These are phyloP conservation scores for Dryococelus australis DNA, from an alignment of 2,888 invertebrate genomes.

Conservation along the genomic window DNA sequence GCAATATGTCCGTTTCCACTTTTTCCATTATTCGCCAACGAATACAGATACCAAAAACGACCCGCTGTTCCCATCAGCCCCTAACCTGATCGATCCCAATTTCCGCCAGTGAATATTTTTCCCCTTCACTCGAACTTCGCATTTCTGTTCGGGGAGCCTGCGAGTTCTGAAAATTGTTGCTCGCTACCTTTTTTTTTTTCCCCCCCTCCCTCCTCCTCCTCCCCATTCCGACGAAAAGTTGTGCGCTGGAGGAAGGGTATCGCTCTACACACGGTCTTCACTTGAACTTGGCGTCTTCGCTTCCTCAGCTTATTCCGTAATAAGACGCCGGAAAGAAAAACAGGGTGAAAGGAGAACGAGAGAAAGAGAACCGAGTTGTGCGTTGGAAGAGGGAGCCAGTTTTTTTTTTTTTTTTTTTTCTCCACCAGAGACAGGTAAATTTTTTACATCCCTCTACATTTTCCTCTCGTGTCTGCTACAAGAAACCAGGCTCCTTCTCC, in stretches of 20 bases:
- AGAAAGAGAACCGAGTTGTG: not conserved
- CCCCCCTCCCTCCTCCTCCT: too few species aligned
- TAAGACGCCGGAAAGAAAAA: not conserved
- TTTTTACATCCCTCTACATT: slow-evolving; percentile 1
- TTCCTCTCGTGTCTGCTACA: not conserved
- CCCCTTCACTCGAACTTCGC: not conserved
- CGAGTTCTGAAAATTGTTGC: too few species aligned
- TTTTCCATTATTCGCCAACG: too few species aligned
- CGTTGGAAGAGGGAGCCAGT: not conserved
- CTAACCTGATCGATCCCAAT: not conserved
- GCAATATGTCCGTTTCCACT: too few species aligned
- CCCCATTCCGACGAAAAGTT: not conserved
- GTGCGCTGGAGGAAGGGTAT: not conserved
- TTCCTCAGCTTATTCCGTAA: not conserved
- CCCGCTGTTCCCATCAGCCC: too few species aligned
- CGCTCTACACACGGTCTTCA: not conserved
- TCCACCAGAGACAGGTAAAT: not conserved
- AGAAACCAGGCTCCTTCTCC: not conserved
- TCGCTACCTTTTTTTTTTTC: too few species aligned
- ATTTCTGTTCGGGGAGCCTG: not conserved
- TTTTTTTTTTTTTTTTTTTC: too few species aligned
- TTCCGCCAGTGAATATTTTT: not conserved
- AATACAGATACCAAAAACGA: too few species aligned
- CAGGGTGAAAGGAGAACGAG: not conserved
- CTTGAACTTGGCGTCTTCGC: not conserved